Evolutionary conservation across 2,797 vertebrate species (phyloP).

Genomic region (Falco rusticolus): DNA sequence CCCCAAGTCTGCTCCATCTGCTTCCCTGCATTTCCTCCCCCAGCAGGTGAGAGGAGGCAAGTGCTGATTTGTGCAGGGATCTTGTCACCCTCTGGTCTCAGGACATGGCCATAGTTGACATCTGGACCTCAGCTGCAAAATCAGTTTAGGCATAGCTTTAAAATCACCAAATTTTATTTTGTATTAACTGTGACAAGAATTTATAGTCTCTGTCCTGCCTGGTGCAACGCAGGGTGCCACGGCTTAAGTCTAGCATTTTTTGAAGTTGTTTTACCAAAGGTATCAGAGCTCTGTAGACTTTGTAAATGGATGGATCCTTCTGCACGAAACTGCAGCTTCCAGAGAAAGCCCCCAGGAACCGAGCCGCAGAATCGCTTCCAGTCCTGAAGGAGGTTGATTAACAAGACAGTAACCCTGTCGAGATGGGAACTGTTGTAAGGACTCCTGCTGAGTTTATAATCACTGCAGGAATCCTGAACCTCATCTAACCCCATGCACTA

Average conservation of each 20-base stretch:
- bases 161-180: neutral
- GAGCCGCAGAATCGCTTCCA: neutral
- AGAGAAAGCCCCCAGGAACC: neutral
- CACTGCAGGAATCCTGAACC: conserved; percentile 45
- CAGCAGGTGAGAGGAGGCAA: neutral
- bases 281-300: neutral
- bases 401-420: conserved; percentile 24
- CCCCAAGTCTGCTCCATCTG: neutral
- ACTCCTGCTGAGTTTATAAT: conserved; percentile 47
- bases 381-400: conserved; percentile 52
- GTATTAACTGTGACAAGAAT: neutral
- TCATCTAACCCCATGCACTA: conserved; percentile 29
- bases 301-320: neutral
- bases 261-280: neutral
- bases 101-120: neutral
- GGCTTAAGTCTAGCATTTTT: neutral
- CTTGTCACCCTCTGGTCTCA: neutral
- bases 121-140: neutral
- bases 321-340: neutral
- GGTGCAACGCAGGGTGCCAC: neutral
- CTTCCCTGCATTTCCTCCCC: neutral
- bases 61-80: neutral
- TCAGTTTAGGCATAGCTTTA: neutral
- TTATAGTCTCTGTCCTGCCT: neutral
- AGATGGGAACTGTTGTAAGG: conserved; percentile 15